Conservation (phyloP, 2,113 vertebrate genomes). For the Hylia prasina region DNA sequence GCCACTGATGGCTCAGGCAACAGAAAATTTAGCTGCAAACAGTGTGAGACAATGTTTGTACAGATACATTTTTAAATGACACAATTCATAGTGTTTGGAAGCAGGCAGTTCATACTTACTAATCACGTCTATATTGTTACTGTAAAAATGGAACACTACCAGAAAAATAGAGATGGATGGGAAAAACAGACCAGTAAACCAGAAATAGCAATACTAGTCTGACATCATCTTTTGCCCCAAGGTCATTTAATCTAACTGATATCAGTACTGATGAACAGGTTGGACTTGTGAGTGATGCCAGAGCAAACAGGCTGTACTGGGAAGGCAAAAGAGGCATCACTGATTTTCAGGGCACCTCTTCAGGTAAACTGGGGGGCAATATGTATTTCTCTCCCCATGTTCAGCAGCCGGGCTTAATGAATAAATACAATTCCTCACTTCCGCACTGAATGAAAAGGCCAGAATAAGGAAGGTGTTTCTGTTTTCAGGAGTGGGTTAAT, state of each 20-base stretch:
- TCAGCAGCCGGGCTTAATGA: neutral
- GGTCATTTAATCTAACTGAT: neutral
- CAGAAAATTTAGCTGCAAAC: neutral
- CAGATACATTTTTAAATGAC: neutral
- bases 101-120: neutral
- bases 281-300: rapidly evolving
- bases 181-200: neutral
- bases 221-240: neutral
- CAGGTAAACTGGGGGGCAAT: neutral
- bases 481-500: neutral
- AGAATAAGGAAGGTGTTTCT: neutral
- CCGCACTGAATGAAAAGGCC: neutral
- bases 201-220: neutral
- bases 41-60: neutral
- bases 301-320: neutral
- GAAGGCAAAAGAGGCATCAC: neutral
- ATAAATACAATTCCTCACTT: neutral
- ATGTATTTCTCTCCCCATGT: neutral
- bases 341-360: neutral
- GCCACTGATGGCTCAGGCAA: neutral
- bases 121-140: neutral
- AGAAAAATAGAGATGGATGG: neutral
- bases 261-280: neutral
- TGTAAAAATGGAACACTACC: neutral
- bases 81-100: neutral